These are phyloP conservation scores for Lepus europaeus DNA, from an alignment of 2,113 vertebrate genomes.

Conservation along the genomic window DNA sequence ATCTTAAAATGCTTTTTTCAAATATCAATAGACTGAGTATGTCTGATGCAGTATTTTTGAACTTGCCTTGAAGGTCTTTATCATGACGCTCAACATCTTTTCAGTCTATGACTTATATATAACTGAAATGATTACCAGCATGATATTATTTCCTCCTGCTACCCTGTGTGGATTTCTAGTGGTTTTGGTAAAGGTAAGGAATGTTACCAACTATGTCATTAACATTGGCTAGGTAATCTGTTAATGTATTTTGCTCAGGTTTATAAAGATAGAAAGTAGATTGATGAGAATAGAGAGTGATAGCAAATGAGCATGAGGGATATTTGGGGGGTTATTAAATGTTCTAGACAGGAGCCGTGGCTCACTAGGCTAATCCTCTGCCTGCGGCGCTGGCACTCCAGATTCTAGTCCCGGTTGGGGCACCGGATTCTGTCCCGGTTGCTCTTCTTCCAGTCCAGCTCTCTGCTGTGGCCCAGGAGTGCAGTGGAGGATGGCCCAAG, in stretches of 20 bases:
- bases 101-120: fast-evolving
- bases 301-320: background rate
- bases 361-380: no score
- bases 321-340: background rate
- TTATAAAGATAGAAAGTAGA: background rate
- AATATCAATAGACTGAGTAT: no score
- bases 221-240: background rate
- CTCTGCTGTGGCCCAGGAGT: no score
- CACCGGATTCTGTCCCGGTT: no score
- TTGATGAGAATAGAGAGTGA: background rate
- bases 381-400: no score
- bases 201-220: background rate
- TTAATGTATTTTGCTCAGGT: background rate
- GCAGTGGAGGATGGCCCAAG: no score
- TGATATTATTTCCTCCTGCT: slow-evolving; percentile 48
- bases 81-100: fast-evolving
- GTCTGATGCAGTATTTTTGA: background rate
- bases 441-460: no score
- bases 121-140: background rate
- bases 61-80: slow-evolving; percentile 41
- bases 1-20: background rate
- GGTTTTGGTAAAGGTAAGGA: slow-evolving; percentile 58
- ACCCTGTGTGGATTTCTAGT: background rate
- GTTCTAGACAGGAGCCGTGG: background rate
- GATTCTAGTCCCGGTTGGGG: no score